Percentiles rank a stretch among this genome's conserved stretches.
These are phyloP conservation scores for Anguilla anguilla DNA, from an alignment of 2,797 vertebrate genomes.

Conservation along the genomic window DNA sequence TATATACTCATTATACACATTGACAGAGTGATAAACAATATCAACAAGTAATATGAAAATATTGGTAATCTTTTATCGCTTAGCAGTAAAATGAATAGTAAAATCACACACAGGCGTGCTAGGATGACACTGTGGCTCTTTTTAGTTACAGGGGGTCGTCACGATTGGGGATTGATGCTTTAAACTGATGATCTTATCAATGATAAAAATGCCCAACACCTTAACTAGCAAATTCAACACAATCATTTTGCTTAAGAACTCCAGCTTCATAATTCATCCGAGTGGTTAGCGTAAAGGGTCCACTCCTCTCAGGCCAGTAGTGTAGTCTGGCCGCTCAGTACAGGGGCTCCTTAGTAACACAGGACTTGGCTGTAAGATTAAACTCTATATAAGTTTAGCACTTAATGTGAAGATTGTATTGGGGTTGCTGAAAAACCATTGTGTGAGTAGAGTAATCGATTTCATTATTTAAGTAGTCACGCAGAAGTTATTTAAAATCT, in stretches of 20 bases:
- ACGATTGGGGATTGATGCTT: not conserved
- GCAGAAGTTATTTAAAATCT: conserved; percentile 82
- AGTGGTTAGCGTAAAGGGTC: not conserved
- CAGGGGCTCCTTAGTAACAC: conserved; percentile 1
- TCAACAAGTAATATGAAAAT: conserved; percentile 2
- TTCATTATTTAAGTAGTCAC: conserved; percentile 84
- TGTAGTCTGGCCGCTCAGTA: not conserved
- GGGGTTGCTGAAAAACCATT: conserved; percentile 79
- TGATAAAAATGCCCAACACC: conserved; percentile 39
- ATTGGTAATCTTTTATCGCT: not conserved
- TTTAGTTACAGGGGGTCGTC: not conserved
- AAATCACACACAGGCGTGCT: not conserved
- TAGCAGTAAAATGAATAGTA: not conserved
- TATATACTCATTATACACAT: conserved; percentile 6
- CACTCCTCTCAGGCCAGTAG: not conserved
- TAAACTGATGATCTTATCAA: not conserved
- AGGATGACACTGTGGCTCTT: not conserved
- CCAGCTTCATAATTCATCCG: not conserved
- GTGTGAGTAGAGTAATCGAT: conserved; percentile 83
- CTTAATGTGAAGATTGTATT: conserved; percentile 87
- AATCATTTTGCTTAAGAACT: not conserved
- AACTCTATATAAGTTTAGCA: conserved; percentile 75
- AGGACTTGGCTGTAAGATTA: conserved; percentile 72
- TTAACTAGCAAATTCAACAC: not conserved
- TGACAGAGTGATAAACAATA: not conserved